A percentile compares a stretch with the other conserved stretches of the same genome.
phyloP scores from a whole-genome alignment of 2,797 vertebrate genomes.

The Manis pentadactyla region DNA sequence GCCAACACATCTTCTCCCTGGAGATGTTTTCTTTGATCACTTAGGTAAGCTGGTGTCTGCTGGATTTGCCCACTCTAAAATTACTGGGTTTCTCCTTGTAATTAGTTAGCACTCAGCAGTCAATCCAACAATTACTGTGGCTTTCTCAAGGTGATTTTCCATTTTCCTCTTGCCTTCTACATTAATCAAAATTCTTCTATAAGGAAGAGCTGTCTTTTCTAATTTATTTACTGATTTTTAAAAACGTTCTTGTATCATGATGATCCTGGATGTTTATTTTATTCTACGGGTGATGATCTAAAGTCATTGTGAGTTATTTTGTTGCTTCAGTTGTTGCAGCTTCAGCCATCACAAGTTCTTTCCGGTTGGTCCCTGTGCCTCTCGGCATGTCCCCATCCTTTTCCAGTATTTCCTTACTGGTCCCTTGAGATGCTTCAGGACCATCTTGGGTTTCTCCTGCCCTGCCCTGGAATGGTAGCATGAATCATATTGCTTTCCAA shows the following conservation, averaged over 20 bases:
- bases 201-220: not conserved
- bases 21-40: not conserved
- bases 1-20: not conserved
- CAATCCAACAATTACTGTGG: not conserved
- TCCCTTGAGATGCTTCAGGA: not conserved
- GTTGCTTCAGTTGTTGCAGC: not conserved
- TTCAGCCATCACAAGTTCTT: not conserved
- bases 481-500: not conserved
- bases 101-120: not conserved
- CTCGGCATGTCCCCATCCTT: not conserved
- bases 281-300: not conserved
- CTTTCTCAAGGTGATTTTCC: not conserved
- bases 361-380: not conserved
- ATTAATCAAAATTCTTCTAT: not conserved
- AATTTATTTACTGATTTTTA: not conserved
- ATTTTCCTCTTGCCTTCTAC: not conserved
- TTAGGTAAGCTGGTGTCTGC: not conserved
- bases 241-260: not conserved
- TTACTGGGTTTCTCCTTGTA: not conserved
- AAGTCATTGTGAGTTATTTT: not conserved
- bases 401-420: constrained; percentile 70
- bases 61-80: not conserved
- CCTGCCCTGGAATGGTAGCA: not conserved
- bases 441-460: not conserved
- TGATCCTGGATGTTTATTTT: not conserved